Evolutionary conservation across 2,797 vertebrate genomes (phyloP).

Genomic region (Lithobates sylvaticus): DNA sequence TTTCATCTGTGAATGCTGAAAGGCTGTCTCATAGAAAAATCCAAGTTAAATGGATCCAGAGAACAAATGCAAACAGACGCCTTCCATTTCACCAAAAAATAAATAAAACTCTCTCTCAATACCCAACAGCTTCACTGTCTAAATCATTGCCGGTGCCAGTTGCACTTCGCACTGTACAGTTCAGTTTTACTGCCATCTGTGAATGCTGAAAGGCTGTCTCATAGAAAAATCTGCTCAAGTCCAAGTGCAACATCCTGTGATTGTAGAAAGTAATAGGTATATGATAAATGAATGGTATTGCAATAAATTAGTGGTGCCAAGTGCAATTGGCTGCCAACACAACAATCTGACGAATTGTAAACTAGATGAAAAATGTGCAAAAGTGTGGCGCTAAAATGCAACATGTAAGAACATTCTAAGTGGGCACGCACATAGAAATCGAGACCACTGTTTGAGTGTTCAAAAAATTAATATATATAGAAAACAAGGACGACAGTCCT

Average conservation of each 20-base stretch:
- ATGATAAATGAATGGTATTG: too few species aligned
- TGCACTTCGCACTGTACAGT: slow-evolving; percentile 73
- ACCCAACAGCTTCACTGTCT: slow-evolving; percentile 73
- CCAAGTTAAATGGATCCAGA: slow-evolving; percentile 70
- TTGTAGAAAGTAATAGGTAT: too few species aligned
- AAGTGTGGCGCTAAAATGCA: too few species aligned
- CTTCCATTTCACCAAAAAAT: slow-evolving; percentile 69
- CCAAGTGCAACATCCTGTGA: slow-evolving; percentile 66
- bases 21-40: too few species aligned
- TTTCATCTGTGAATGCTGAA: slow-evolving; percentile 62
- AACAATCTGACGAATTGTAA: too few species aligned
- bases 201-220: slow-evolving; percentile 71
- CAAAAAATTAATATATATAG: too few species aligned
- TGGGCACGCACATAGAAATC: too few species aligned
- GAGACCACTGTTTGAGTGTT: too few species aligned
- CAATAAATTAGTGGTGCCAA: slow-evolving; percentile 61
- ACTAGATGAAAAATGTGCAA: too few species aligned
- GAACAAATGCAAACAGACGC: slow-evolving; percentile 75
- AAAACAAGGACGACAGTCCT: too few species aligned
- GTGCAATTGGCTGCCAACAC: slow-evolving; percentile 65
- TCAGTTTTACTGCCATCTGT: slow-evolving; percentile 76
- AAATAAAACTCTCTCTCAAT: slow-evolving; percentile 74
- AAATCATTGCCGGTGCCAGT: slow-evolving; percentile 69
- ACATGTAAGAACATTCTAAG: too few species aligned
- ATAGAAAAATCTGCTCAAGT: slow-evolving; percentile 69